A percentile compares a stretch with the other conserved stretches of the same genome.
Evolutionary conservation across 2,113 vertebrate species (phyloP).

Genomic region (Apus apus): DNA sequence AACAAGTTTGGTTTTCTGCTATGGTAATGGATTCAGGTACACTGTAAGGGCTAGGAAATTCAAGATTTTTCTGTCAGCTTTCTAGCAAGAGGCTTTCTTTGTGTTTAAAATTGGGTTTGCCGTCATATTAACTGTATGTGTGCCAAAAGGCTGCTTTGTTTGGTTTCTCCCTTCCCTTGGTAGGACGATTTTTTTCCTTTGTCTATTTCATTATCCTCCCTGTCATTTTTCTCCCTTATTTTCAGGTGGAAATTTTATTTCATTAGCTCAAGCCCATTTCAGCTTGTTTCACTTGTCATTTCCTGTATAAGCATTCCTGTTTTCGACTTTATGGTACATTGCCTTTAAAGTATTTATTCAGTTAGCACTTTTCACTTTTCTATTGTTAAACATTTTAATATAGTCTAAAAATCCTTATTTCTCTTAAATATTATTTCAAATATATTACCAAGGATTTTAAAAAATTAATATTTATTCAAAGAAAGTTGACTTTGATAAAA

Average conservation of each 20-base stretch:
- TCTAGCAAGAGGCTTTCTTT: not conserved
- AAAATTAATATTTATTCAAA: not conserved
- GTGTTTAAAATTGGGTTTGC: not conserved
- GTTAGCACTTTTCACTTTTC: not conserved
- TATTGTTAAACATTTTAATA: not conserved
- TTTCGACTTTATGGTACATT: not conserved
- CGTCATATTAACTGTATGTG: not conserved
- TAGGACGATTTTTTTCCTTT: not conserved
- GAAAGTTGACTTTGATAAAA: not conserved
- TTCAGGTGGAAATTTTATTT: slow-evolving; percentile 33
- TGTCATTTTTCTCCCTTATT: slow-evolving; percentile 36
- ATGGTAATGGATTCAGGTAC: not conserved
- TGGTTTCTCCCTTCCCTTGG: not conserved
- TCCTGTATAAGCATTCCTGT: slow-evolving; percentile 12
- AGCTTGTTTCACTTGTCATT: slow-evolving; percentile 15
- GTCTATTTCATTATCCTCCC: slow-evolving; percentile 1
- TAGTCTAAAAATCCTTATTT: not conserved
- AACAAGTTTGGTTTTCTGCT: not conserved
- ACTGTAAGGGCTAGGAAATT: not conserved
- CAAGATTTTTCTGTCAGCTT: not conserved
- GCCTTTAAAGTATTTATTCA: not conserved
- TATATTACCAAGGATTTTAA: not conserved
- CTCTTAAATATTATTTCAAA: not conserved
- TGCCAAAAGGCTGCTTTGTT: not conserved
- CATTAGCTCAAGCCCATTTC: slow-evolving; percentile 2